phyloP scores from a whole-genome alignment of 2,113 vertebrate genomes.

The Pholis gunnellus region DNA sequence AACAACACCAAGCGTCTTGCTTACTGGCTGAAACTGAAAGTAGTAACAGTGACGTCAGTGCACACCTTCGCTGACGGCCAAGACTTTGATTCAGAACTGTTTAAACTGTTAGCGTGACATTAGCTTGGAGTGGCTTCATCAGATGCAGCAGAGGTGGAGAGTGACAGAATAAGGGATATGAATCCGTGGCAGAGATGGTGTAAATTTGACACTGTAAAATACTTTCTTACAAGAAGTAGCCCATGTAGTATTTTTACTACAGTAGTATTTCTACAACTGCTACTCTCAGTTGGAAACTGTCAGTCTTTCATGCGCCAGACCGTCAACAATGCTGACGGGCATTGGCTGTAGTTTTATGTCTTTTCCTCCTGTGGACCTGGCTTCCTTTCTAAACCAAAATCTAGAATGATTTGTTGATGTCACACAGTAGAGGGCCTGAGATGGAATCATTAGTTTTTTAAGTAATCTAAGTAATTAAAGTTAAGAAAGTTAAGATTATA shows the following conservation, averaged over 20 bases:
- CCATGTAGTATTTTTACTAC: background rate
- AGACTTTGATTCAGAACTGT: background rate
- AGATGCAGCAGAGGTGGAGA: background rate
- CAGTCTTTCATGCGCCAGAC: background rate
- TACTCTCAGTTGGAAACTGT: background rate
- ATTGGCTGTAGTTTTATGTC: background rate
- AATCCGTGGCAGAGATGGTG: background rate
- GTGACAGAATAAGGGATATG: background rate
- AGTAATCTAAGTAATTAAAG: background rate
- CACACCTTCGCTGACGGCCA: background rate
- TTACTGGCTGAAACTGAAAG: background rate
- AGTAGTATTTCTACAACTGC: background rate
- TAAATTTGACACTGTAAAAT: background rate
- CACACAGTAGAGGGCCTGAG: background rate
- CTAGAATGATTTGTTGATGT: background rate
- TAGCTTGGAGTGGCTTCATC: background rate
- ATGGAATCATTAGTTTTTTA: background rate
- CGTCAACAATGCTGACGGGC: background rate
- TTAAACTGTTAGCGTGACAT: background rate
- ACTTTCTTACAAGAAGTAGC: background rate
- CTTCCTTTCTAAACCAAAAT: background rate
- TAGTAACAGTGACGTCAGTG: background rate
- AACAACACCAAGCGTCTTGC: background rate
- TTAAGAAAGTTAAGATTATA: background rate
- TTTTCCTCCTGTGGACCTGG: background rate